phyloP scores from a whole-genome alignment of 2,797 vertebrate species.

The Alouatta caraya region DNA sequence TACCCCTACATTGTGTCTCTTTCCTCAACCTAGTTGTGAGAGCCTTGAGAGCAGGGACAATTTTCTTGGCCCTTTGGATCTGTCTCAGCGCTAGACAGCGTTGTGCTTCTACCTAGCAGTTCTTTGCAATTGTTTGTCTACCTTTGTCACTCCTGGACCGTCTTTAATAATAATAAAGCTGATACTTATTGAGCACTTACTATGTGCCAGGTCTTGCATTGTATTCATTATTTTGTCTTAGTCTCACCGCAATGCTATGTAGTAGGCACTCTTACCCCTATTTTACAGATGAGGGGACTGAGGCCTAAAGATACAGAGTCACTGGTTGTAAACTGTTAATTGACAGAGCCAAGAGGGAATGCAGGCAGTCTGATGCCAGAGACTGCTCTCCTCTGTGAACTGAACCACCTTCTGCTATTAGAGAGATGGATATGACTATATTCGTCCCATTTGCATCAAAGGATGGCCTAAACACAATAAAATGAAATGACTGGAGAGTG shows the following conservation, averaged over 20 bases:
- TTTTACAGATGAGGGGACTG: neutral
- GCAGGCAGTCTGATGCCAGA: slow-evolving; percentile 14
- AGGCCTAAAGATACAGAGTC: neutral
- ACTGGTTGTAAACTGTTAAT: slow-evolving; percentile 19
- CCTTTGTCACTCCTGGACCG: neutral
- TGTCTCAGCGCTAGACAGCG: too few relatives aligned
- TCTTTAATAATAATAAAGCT: neutral
- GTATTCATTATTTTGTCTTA: neutral
- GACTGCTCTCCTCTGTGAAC: neutral
- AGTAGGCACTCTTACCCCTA: neutral
- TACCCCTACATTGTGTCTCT: neutral
- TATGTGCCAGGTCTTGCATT: neutral
- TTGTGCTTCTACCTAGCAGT: neutral
- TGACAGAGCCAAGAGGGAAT: neutral
- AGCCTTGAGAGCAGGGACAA: neutral
- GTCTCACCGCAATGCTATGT: neutral
- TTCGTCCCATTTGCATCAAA: slow-evolving; percentile 68
- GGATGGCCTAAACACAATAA: slow-evolving; percentile 59
- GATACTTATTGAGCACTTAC: neutral
- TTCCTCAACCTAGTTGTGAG: neutral
- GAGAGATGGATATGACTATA: slow-evolving; percentile 56
- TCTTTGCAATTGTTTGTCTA: neutral
- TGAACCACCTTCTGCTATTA: neutral
- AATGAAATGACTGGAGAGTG: slow-evolving; percentile 55
- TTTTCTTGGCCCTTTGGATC: neutral